Evolutionary conservation across 2,113 vertebrate genomes (phyloP).

Genomic region (Rostratula benghalensis): DNA sequence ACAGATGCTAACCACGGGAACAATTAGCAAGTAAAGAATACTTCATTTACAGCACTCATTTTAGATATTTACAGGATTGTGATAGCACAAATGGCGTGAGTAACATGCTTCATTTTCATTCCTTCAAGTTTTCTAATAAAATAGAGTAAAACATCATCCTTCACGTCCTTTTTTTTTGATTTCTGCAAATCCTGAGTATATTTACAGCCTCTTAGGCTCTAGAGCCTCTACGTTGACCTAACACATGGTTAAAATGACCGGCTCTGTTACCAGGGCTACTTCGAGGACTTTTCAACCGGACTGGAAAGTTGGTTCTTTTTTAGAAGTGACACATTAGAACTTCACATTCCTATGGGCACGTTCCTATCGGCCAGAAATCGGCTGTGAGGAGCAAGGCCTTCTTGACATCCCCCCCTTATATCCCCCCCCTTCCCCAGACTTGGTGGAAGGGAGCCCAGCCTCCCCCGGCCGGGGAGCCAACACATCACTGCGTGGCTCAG

Average conservation of each 20-base stretch:
- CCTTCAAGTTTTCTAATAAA: not conserved
- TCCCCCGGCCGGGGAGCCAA: accelerated
- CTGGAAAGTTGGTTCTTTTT: not conserved
- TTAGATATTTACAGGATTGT: not conserved
- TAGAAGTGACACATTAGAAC: not conserved
- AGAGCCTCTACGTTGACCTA: not conserved
- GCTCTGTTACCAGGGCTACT: not conserved
- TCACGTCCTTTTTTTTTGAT: not conserved
- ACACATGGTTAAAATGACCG: accelerated
- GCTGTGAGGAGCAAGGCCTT: not conserved
- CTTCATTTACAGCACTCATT: not conserved
- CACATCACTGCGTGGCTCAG: not conserved
- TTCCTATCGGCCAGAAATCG: not conserved
- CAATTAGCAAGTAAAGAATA: not conserved
- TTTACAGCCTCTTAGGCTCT: not conserved
- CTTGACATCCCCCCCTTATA: too few relatives aligned
- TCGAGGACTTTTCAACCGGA: not conserved
- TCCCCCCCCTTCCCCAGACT: accelerated
- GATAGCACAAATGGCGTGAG: not conserved
- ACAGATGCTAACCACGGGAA: not conserved
- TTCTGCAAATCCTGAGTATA: too few relatives aligned
- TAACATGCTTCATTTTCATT: not conserved
- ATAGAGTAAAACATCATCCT: not conserved
- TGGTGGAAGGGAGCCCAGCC: not conserved
- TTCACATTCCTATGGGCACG: not conserved